Base-by-base conservation (phyloP, 2,113 vertebrate species). In the Pollimyrus isidori region DNA sequence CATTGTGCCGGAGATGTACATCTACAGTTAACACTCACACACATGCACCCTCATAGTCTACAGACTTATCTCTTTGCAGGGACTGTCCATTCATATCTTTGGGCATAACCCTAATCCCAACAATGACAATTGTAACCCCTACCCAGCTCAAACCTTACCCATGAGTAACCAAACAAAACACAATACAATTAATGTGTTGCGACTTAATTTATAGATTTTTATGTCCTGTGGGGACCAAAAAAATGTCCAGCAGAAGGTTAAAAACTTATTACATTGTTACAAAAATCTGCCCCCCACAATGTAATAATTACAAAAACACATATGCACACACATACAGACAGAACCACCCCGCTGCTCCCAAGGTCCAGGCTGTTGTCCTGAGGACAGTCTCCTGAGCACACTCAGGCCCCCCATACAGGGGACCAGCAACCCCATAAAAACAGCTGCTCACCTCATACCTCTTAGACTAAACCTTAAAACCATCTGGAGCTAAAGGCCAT, bases 401-500 rank as follows among this genome's bases (percentile, higher is more conserved):
- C 56, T n/a, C 23, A 42, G 19, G 35, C 1, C 73, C 15, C 35
- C 39, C 73, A 7, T 49, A 21, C 56, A 42, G 15, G 2, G 19
- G 45, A 39, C 26, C 4, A 48, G 7, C n/a, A 73, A 15, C 17
- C 56, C 17, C 58, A 73, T 58, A 83, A 80, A 89, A 89, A 42
- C 88, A 90, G 62, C 84, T 86, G 56, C 11, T 65, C 56, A 73
- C 83, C 42, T 69, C 84, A 73, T n/a, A 35, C 21, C 82, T 84
- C n/a, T 26, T 13, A 39, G 46, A 86, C 21, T 15, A 69, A 86
- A 6, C 45, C 26, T n/a, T 65, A 89, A 45, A 89, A 89, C 65
- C 82, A 89, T 86, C 83, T 86, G 83, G 50, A 58, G 82, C 88
- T 65, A 30, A 89, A 26, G 1, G 23, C 80, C 56, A 65, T 85